phyloP scores from a whole-genome alignment of 1,140 invertebrate species.

The Lepidurus packardi region DNA sequence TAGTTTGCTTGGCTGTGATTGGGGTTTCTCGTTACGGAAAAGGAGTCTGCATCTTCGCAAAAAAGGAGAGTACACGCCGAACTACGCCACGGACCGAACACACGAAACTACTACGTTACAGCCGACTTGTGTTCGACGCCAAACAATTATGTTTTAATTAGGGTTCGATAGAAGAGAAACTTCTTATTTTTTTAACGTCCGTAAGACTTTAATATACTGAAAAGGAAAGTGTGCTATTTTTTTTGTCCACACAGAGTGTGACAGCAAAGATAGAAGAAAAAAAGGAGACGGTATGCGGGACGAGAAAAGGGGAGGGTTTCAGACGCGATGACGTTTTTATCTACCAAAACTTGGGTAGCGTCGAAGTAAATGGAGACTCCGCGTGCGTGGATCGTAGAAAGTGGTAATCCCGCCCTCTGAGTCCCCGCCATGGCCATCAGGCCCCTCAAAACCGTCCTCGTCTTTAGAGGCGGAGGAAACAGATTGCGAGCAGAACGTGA shows the following conservation, averaged over 20 bases:
- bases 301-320: conserved; percentile 33
- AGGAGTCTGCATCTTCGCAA: background rate
- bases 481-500: conserved; percentile 77
- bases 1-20: background rate
- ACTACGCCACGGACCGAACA: background rate
- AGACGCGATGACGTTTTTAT: conserved; percentile 50
- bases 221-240: background rate
- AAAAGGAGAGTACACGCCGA: background rate
- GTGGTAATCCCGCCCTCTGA: conserved; percentile 40
- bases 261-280: conserved; percentile 24
- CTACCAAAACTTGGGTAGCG: conserved; percentile 91
- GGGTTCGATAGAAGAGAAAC: background rate
- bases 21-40: background rate
- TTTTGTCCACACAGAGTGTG: background rate
- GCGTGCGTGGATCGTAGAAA: conserved; percentile 43
- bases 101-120: conserved; percentile 13
- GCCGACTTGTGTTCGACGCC: background rate
- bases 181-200: background rate
- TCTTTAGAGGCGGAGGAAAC: conserved; percentile 59
- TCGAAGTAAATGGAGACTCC: conserved; percentile 67
- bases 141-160: background rate
- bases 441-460: conserved; percentile 45
- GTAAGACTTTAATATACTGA: background rate
- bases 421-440: conserved; percentile 35
- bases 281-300: conserved; percentile 33